Evolutionary conservation across 2,888 invertebrate genomes (phyloP).

Genomic region (Mythimna ferrago): DNA sequence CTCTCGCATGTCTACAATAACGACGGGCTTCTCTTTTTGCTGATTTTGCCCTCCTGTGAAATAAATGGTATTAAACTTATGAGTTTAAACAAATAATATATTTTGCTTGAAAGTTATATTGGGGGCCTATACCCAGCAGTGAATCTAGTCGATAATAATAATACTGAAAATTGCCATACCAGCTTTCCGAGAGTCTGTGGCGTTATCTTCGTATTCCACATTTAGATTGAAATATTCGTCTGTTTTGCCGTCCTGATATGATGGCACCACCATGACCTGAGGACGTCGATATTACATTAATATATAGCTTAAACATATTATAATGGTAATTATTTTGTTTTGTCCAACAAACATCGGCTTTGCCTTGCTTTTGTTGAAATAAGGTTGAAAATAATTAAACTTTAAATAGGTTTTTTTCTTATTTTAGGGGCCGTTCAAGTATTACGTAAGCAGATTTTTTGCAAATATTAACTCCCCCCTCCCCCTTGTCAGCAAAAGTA

Average conservation of each 20-base stretch:
- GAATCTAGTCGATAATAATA: background rate
- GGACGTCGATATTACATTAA: constrained; percentile 54
- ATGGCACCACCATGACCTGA: constrained; percentile 96
- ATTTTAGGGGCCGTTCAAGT: too few species aligned
- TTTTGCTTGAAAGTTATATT: background rate
- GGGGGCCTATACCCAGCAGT: background rate
- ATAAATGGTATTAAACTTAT: background rate
- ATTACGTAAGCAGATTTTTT: too few species aligned
- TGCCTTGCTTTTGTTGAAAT: background rate
- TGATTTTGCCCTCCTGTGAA: constrained; percentile 84
- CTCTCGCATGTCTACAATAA: constrained; percentile 99
- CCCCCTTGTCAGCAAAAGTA: too few species aligned
- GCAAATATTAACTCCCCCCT: too few species aligned
- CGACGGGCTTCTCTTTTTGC: constrained; percentile 84
- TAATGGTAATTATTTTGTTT: too few species aligned
- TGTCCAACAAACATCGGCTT: background rate
- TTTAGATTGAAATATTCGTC: constrained; percentile 90
- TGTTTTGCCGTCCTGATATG: constrained; percentile 96
- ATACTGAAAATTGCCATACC: constrained; percentile 75
- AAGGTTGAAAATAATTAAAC: constrained; percentile 1
- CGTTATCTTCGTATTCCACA: constrained; percentile 78
- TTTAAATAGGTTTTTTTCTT: too few species aligned
- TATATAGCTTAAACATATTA: too few species aligned
- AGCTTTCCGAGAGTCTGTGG: constrained; percentile 92
- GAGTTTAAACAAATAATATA: background rate